A percentile compares a stretch with the other conserved stretches of the same genome.
Conservation (phyloP, 2,113 vertebrate species). For the Trematomus loennbergii region DNA sequence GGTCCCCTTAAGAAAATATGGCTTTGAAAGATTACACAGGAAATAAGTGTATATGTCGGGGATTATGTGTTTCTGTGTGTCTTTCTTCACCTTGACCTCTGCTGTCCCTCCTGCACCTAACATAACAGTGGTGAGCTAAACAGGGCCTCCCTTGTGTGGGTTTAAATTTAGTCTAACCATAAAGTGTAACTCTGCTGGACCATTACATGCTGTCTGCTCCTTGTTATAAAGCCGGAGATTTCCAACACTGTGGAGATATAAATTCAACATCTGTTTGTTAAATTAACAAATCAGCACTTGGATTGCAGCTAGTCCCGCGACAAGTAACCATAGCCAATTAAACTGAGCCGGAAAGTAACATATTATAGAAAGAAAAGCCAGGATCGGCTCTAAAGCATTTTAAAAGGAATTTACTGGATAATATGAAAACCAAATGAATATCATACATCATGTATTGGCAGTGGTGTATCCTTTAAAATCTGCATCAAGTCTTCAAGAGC, state of each 20-base stretch:
- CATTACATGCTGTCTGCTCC: conserved; percentile 19
- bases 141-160: conserved; percentile 20
- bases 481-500: background rate
- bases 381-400: conserved; percentile 7
- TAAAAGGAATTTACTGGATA: conserved; percentile 9
- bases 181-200: conserved; percentile 34
- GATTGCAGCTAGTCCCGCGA: background rate
- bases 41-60: conserved; percentile 33
- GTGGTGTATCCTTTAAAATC: background rate
- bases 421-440: conserved; percentile 20
- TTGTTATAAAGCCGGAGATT: conserved; percentile 3
- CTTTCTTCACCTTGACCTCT: conserved; percentile 49
- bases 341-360: conserved; percentile 12
- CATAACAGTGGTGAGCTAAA: conserved; percentile 36
- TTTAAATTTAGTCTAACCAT: conserved; percentile 26
- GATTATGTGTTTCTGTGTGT: conserved; percentile 6
- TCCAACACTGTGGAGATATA: background rate
- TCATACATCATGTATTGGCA: conserved; percentile 33
- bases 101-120: conserved; percentile 38
- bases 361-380: conserved; percentile 6
- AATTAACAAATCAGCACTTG: conserved; percentile 15
- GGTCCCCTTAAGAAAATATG: background rate
- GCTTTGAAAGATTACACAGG: conserved; percentile 54
- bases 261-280: conserved; percentile 26
- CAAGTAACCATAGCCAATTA: background rate